phyloP scores from a whole-genome alignment of 2,888 invertebrate species.

The Entomobrya proxima region DNA sequence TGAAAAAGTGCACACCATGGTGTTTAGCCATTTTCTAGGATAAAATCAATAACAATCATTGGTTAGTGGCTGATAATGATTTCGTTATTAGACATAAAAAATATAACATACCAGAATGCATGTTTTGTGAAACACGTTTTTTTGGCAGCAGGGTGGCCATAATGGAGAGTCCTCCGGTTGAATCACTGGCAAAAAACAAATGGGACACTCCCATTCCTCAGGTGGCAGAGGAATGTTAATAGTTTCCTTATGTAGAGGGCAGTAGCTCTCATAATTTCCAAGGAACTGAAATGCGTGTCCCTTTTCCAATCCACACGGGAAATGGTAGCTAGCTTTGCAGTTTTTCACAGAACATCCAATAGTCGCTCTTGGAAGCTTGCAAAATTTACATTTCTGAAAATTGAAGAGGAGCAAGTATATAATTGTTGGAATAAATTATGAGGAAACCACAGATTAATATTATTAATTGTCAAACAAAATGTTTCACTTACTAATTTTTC shows the following conservation, averaged over 20 bases:
- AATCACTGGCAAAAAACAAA: constrained; percentile 83
- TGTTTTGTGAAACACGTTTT: constrained; percentile 85
- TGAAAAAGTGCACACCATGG: constrained; percentile 87
- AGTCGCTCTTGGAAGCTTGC: constrained; percentile 83
- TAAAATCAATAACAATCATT: constrained; percentile 75
- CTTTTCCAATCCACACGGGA: constrained; percentile 84
- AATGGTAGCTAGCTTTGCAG: constrained; percentile 85
- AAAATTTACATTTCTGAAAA: constrained; percentile 84
- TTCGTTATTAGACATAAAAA: not conserved
- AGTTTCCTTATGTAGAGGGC: constrained; percentile 81
- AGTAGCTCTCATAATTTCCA: constrained; percentile 83
- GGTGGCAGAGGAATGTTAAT: constrained; percentile 78
- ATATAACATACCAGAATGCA: constrained; percentile 83
- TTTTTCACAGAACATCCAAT: constrained; percentile 83
- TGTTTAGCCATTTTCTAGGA: constrained; percentile 83
- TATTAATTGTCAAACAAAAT: too few species aligned
- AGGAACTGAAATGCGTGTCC: constrained; percentile 83
- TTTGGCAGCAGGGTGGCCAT: constrained; percentile 87
- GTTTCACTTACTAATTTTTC: constrained; percentile 81
- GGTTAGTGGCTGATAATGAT: not conserved
- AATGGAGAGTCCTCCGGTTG: constrained; percentile 79
- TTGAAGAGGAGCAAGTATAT: too few species aligned
- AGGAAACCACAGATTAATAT: not conserved
- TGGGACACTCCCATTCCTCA: constrained; percentile 80
- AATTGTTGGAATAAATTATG: not conserved